Evolutionary conservation across 2,113 vertebrate genomes (phyloP).

Genomic region (Vulpes vulpes): DNA sequence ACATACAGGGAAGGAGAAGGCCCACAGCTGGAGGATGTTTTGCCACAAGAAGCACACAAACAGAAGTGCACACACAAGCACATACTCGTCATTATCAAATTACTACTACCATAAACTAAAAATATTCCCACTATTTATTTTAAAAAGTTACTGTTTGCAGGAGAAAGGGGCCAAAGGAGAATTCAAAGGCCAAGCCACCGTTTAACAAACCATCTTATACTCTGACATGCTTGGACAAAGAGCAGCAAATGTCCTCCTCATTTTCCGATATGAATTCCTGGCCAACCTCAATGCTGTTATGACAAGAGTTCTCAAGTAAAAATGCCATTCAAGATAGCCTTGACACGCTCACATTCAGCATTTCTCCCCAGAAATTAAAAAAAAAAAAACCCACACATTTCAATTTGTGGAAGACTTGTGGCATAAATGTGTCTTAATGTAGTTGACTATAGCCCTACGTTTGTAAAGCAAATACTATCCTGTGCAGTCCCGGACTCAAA

Average conservation of each 20-base stretch:
- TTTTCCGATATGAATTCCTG: neutral
- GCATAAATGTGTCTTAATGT: neutral
- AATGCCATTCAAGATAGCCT: neutral
- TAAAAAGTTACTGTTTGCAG: neutral
- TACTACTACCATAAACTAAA: neutral
- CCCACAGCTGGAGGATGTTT: conserved; percentile 17
- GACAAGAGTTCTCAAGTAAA: neutral
- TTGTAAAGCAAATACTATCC: neutral
- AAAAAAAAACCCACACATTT: neutral
- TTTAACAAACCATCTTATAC: neutral
- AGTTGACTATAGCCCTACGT: neutral
- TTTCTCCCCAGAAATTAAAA: neutral
- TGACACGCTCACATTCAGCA: neutral
- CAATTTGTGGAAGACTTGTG: neutral
- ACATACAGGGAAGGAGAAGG: neutral
- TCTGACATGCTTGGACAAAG: neutral
- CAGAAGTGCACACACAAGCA: neutral
- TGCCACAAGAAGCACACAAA: conserved; percentile 31
- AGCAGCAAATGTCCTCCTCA: neutral
- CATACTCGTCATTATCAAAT: neutral
- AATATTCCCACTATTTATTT: neutral
- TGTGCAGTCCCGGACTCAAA: neutral
- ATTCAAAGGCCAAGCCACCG: neutral
- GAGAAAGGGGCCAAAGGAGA: conserved; percentile 3
- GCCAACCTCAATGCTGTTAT: neutral